Base-by-base conservation (phyloP, 2,797 vertebrate genomes). In the Octomys mimax region DNA sequence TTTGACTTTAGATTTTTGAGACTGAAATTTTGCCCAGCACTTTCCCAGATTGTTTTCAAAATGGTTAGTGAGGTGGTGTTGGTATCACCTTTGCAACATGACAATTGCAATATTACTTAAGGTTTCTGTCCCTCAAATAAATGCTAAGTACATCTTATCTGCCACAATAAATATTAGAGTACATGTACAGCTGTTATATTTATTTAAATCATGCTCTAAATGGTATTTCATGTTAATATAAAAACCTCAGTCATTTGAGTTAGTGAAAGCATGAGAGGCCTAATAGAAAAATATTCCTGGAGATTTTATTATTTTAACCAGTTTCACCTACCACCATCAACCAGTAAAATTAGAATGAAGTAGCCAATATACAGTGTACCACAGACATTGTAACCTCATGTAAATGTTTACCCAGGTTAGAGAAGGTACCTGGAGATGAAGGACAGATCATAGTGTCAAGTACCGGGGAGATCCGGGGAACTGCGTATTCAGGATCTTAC, bases 131-230 rank as follows among this genome's bases (percentile, higher is more conserved):
- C 10, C n/a, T n/a, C 36, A 81, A 83, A 84, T 71, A 78, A 66
- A 91, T 71, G 95, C 64, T 83, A 66, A 96, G 54, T 83, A 46
- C n/a, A 83, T 49, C 62, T 77, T 77, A 19, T 33, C 80, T 94
- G 64, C 33, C 62, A 91, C 77, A 0, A 28, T 80, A 80, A 92
- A 92, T 21, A 39, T 36, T 68, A 90, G 82, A 14, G 24, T 46
- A 33, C 9, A 39, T 75, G n/a, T 31, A 22, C 9, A 24, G 16
- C 5, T n/a, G 31, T 46, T 83, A 68, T 9, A 14, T 68, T 75
- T 78, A 18, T 90, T 87, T 84, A 73, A 73, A 49, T 87, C 31
- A 78, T 19, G 11, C 2, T 93, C 12, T 82, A 91, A 83, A 54
- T 64, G 52, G 28, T 57, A 73, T 39, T 80, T 93, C 61, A 57